Conservation (phyloP, 2,888 invertebrate species). For the Drosophila mercatorum region DNA sequence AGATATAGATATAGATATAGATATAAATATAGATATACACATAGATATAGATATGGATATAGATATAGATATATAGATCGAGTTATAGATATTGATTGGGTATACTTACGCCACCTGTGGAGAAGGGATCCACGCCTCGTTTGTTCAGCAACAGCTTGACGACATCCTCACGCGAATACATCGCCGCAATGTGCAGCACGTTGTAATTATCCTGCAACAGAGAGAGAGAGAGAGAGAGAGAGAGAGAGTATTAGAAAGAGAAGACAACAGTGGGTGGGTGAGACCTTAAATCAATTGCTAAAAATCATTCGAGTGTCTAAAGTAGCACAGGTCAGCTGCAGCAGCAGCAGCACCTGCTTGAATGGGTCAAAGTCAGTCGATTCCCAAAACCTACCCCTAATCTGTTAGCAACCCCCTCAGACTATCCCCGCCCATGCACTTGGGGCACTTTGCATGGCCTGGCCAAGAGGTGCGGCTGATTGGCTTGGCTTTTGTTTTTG, state of each 20-base stretch:
- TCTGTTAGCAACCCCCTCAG: background rate
- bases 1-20: background rate
- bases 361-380: conserved; percentile 76
- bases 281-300: conserved; percentile 62
- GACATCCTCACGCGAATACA: conserved; percentile 97
- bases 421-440: background rate
- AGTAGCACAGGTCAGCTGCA: conserved; percentile 38
- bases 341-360: conserved; percentile 35
- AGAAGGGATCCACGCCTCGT: conserved; percentile 95
- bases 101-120: conserved; percentile 95
- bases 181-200: conserved; percentile 96
- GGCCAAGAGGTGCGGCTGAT: conserved; percentile 63
- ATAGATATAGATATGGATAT: conserved; percentile 3
- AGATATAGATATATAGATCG: conserved; percentile 5
- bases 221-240: background rate
- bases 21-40: background rate
- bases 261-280: conserved; percentile 11
- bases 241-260: background rate
- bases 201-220: conserved; percentile 95
- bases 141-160: conserved; percentile 94
- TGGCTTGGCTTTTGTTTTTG: conserved; percentile 52
- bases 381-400: background rate
- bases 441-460: conserved; percentile 60
- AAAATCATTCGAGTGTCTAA: conserved; percentile 52
- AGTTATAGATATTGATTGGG: conserved; percentile 7